Conservation (phyloP, 2,113 vertebrate genomes). For the Atherinomorus stipes region DNA sequence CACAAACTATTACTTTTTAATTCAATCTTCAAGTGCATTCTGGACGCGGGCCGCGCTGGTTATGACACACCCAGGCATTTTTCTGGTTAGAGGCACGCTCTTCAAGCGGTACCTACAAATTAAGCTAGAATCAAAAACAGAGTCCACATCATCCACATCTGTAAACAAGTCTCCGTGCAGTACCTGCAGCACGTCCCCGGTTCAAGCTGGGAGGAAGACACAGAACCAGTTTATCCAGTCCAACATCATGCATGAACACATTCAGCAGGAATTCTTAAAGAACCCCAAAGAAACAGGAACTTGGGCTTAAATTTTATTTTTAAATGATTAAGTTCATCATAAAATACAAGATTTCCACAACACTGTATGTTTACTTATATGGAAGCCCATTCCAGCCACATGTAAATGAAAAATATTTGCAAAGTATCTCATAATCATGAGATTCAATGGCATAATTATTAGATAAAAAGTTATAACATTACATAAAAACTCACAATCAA, state of each 20-base stretch:
- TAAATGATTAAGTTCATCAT: no score
- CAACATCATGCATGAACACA: neutral
- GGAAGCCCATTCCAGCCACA: no score
- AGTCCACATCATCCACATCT: conserved; percentile 17
- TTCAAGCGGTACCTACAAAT: conserved; percentile 19
- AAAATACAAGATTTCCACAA: no score
- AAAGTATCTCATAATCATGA: no score
- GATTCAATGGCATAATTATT: no score
- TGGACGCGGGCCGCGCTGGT: neutral
- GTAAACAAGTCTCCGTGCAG: neutral
- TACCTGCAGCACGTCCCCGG: conserved; percentile 42
- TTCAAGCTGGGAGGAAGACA: conserved; percentile 53
- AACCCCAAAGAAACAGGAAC: no score
- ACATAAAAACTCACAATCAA: no score
- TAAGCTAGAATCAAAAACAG: conserved; percentile 8
- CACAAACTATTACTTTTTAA: conserved; percentile 4
- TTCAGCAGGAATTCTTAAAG: neutral
- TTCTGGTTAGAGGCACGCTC: conserved; percentile 16
- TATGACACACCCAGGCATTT: conserved; percentile 49
- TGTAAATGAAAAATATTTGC: no score
- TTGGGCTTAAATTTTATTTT: no score
- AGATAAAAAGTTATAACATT: no score
- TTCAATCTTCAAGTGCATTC: conserved; percentile 1
- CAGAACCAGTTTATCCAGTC: conserved; percentile 46
- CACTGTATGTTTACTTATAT: no score